A percentile compares a stretch with the other conserved stretches of the same genome.
Evolutionary conservation across 2,797 vertebrate genomes (phyloP).

Genomic region (Cuculus canorus): DNA sequence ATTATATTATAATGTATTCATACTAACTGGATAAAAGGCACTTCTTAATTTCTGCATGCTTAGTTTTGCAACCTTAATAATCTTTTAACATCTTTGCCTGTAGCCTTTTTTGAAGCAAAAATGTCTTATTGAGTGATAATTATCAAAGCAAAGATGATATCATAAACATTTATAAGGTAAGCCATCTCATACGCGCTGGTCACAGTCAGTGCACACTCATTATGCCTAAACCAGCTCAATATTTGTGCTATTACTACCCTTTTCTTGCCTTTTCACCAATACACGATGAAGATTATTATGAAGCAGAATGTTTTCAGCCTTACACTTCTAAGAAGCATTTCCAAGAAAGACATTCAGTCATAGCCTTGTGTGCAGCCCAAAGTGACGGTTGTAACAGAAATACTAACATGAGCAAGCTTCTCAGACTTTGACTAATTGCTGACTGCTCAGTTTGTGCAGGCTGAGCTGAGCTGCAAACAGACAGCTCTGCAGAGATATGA

Average conservation of each 20-base stretch:
- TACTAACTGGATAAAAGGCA: neutral
- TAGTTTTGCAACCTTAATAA: neutral
- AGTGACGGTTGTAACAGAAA: slow-evolving; percentile 33
- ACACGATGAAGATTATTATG: neutral
- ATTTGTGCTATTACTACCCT: neutral
- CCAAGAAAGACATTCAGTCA: slow-evolving; percentile 63
- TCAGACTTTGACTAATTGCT: slow-evolving; percentile 65
- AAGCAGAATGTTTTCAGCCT: neutral
- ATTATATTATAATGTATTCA: neutral
- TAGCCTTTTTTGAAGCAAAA: slow-evolving; percentile 9
- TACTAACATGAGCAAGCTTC: slow-evolving; percentile 35
- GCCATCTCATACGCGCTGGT: neutral
- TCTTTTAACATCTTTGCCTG: neutral
- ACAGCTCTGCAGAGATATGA: slow-evolving; percentile 26
- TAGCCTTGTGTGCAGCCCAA: slow-evolving; percentile 15
- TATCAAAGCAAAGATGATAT: neutral
- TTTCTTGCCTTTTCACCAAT: neutral
- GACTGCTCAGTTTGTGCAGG: slow-evolving; percentile 53
- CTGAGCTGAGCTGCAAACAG: slow-evolving; percentile 12
- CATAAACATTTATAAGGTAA: neutral
- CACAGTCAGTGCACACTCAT: neutral
- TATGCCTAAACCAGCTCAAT: neutral
- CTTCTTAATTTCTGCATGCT: neutral
- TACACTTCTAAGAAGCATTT: slow-evolving; percentile 42
- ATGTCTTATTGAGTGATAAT: neutral